Percentiles rank a stretch among this genome's conserved stretches.
These are phyloP conservation scores for Psylliodes chrysocephalus DNA, from an alignment of 2,888 invertebrate genomes.

Conservation along the genomic window DNA sequence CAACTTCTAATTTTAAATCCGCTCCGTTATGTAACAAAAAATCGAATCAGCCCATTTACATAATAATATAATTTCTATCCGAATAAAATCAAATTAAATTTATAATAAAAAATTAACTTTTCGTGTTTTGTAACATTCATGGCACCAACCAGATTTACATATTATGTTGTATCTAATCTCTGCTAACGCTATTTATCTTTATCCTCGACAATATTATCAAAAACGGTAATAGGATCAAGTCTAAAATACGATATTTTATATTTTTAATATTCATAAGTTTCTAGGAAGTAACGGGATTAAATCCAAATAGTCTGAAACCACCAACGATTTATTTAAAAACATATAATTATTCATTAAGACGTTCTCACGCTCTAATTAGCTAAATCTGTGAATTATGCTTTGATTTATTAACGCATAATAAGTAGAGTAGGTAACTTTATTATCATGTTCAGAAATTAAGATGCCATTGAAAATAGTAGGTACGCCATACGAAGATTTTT, in stretches of 20 bases:
- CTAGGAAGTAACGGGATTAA: neutral
- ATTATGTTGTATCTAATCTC: neutral
- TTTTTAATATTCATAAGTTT: constrained; percentile 1
- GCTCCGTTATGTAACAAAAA: too few relatives aligned
- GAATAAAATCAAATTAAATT: too few relatives aligned
- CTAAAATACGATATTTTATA: neutral
- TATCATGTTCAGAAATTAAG: neutral
- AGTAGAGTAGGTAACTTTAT: neutral
- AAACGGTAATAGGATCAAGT: neutral
- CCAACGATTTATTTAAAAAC: neutral
- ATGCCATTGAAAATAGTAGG: too few relatives aligned
- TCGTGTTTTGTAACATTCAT: too few relatives aligned
- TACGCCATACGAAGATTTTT: too few relatives aligned
- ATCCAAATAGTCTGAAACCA: neutral
- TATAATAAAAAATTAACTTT: too few relatives aligned
- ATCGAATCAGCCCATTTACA: too few relatives aligned
- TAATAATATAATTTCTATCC: too few relatives aligned
- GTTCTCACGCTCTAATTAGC: constrained; percentile 11
- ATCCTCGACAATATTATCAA: neutral
- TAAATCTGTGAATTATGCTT: neutral
- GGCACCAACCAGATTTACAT: too few relatives aligned
- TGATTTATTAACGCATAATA: constrained; percentile 4
- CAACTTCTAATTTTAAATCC: too few relatives aligned
- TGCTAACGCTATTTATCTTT: neutral
- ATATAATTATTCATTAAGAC: constrained; percentile 3